Evolutionary conservation across 2,797 vertebrate species (phyloP), one percentile per base, ranked within the genome.

Genomic region (Diplodus sargus): DNA sequence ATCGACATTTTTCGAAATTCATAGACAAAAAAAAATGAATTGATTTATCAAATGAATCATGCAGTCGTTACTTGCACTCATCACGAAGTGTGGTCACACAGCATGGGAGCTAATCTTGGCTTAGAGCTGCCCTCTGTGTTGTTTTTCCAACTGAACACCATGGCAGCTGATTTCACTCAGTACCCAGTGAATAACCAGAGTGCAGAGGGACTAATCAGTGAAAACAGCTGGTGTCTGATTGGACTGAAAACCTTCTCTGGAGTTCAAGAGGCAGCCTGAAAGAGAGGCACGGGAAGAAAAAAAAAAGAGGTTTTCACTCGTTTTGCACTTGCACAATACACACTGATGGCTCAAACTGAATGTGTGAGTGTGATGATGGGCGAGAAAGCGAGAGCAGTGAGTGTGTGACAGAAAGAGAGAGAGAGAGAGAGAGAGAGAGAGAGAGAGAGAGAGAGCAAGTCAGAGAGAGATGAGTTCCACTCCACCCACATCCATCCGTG

Each of bases 401-500:
- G 70, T 62, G 49, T 22, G 62, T 51, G 22, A 49, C 17, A 49
- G 17, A 52, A 10, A 23, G 12, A 12, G 43, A 47, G 59, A 63
- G 43, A 30, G 43, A 12, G 43, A 47, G 59, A 60, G 34, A 30
- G 43, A 17, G 0, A 25, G 49, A 13, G 45, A 49, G 62, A 17
- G 45, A 39, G 59, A 52, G 49, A 51, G 56, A 60, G 56, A 51
- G 56, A 69, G 56, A 48, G 73, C 66, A 70, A 66, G 18, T 79
- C 74, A 52, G 45, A 76, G 56, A 89, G 85, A 87, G 80, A 92
- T 91, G 89, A 92, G 79, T 87, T 91, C 78, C 80, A 89, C 91
- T 90, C 93, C 93, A 94, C 93, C 94, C 94, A 94, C 91, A 91
- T 85, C 74, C 78, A 87, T 85, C 83, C 72, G 71, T 87, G 89